Percentiles rank a stretch among this genome's conserved stretches.
phyloP scores from a whole-genome alignment of 1,140 invertebrate species.

The Patella vulgata region DNA sequence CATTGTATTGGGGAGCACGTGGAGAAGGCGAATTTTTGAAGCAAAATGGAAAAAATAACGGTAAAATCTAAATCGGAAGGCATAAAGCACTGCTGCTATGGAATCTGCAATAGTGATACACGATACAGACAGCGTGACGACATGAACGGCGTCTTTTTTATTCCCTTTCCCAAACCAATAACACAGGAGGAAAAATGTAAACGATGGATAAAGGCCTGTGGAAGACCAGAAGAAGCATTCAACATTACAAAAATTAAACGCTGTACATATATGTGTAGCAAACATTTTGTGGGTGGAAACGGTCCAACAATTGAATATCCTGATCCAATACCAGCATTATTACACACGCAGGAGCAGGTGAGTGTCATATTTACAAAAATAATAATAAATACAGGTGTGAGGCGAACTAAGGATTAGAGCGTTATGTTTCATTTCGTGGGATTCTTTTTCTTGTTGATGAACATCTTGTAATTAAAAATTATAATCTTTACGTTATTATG shows the following conservation, averaged over 20 bases:
- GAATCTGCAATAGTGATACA: constrained; percentile 21
- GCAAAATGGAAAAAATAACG: no score
- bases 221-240: constrained; percentile 16
- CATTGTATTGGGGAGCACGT: no score
- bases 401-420: no score
- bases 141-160: constrained; percentile 31
- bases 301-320: constrained; percentile 17
- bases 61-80: not conserved
- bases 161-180: constrained; percentile 36
- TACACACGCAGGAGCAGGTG: constrained; percentile 17
- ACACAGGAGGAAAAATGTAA: constrained; percentile 17
- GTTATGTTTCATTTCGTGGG: no score
- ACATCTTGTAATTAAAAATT: no score
- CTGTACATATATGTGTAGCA: constrained; percentile 33
- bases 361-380: no score
- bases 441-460: no score
- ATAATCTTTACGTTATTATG: no score
- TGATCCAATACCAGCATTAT: constrained; percentile 23
- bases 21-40: no score
- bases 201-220: constrained; percentile 29
- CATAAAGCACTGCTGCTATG: constrained; percentile 13
- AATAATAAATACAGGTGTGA: no score
- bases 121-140: constrained; percentile 18
- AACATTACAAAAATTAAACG: constrained; percentile 20
- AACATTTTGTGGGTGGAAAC: constrained; percentile 27